Conservation (phyloP, 2,888 invertebrate genomes). For the Caenorhabditis doughertyi region DNA sequence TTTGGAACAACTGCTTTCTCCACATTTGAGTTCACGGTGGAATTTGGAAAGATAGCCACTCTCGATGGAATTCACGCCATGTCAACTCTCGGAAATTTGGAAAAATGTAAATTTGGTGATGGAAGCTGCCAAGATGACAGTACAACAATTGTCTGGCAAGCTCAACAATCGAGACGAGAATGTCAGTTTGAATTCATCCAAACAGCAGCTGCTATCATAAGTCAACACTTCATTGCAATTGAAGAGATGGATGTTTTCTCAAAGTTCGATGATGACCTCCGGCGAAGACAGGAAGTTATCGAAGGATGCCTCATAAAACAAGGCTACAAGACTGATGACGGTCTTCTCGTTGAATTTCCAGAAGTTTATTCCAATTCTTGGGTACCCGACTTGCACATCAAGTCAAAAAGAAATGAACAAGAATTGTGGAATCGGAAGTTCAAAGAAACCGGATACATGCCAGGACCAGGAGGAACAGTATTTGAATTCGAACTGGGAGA, state of each 20-base stretch:
- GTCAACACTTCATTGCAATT: not conserved
- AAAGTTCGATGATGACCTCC: not conserved
- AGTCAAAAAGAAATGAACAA: not conserved
- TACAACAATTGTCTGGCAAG: not conserved
- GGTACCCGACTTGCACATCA: not conserved
- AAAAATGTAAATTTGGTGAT: not conserved
- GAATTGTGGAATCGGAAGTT: not conserved
- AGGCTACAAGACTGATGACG: not conserved
- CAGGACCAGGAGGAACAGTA: not conserved
- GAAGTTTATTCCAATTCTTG: not conserved
- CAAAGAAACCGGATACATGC: not conserved
- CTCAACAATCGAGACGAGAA: not conserved
- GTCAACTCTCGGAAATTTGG: not conserved
- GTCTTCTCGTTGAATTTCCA: not conserved
- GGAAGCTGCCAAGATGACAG: not conserved
- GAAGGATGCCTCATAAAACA: not conserved
- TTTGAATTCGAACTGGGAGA: not conserved
- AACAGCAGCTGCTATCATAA: not conserved
- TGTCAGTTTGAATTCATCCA: not conserved
- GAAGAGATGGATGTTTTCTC: not conserved
- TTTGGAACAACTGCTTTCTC: not conserved
- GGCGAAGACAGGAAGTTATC: not conserved
- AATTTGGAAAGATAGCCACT: not conserved
- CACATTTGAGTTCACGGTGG: not conserved
- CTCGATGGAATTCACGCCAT: not conserved